These are phyloP conservation scores for Bellardia bayeri DNA, from an alignment of 2,888 invertebrate genomes.

Conservation along the genomic window DNA sequence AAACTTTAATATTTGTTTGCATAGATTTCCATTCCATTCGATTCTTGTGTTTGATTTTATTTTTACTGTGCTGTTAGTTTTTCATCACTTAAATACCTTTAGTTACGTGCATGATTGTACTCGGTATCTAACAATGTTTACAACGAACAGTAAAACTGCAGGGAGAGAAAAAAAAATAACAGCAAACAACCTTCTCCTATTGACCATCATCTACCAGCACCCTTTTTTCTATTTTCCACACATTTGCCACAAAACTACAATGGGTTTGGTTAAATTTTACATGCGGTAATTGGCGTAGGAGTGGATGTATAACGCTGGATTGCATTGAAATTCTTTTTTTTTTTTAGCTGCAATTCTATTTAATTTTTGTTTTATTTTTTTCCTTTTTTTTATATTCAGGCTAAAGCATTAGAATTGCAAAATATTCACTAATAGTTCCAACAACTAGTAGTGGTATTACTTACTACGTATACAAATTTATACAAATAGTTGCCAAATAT, in stretches of 20 bases:
- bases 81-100: conserved; percentile 54
- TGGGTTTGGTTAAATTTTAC: conserved; percentile 42
- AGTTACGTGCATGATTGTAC: conserved; percentile 46
- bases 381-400: not conserved
- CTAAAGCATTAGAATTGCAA: conserved; percentile 21
- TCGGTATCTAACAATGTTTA: conserved; percentile 14
- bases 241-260: conserved; percentile 48
- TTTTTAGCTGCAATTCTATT: not conserved
- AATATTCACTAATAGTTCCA: conserved; percentile 23
- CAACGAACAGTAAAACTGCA: conserved; percentile 13
- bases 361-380: not conserved
- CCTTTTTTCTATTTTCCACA: conserved; percentile 22
- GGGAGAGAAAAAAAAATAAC: not conserved
- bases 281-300: conserved; percentile 31
- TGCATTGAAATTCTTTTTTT: not conserved
- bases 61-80: conserved; percentile 17
- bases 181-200: conserved; percentile 12
- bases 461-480: not conserved
- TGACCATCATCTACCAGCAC: conserved; percentile 41
- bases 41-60: not conserved
- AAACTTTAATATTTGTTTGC: conserved; percentile 52
- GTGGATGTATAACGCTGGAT: conserved; percentile 21
- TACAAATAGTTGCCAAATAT: not conserved
- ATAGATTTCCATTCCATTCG: conserved; percentile 11
- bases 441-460: not conserved